Conservation (phyloP, 2,113 vertebrate species). For the Callionymus lyra region DNA sequence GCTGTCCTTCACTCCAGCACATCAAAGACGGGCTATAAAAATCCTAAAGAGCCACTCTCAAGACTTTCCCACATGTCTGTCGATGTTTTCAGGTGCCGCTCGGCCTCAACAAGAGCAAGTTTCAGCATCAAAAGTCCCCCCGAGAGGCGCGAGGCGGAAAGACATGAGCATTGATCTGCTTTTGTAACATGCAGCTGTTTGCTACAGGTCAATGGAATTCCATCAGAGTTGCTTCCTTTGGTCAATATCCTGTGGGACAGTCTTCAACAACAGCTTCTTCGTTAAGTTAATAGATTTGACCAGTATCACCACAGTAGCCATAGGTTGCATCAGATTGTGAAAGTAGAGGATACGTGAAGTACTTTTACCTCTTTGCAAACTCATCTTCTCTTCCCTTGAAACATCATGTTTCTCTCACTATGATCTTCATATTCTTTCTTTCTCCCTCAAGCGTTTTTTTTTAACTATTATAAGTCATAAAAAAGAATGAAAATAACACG, state of each 20-base stretch:
- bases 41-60: slow-evolving; percentile 21
- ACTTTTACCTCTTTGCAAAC: too few species aligned
- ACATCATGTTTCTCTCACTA: too few species aligned
- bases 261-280: slow-evolving; percentile 29
- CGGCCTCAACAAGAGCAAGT: slow-evolving; percentile 23
- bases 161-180: slow-evolving; percentile 51
- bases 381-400: too few species aligned
- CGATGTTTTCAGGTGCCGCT: slow-evolving; percentile 20
- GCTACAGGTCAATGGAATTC: slow-evolving; percentile 56
- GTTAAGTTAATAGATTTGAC: slow-evolving; percentile 14
- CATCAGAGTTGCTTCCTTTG: slow-evolving; percentile 41
- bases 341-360: slow-evolving; percentile 9
- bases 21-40: slow-evolving; percentile 29
- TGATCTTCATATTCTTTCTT: slow-evolving; percentile 7
- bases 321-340: slow-evolving; percentile 5
- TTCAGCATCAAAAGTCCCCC: slow-evolving; percentile 41
- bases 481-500: too few species aligned
- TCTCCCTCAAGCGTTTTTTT: slow-evolving; percentile 28
- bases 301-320: neutral
- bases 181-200: slow-evolving; percentile 47
- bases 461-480: too few species aligned
- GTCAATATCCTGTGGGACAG: slow-evolving; percentile 51
- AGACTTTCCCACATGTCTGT: slow-evolving; percentile 28
- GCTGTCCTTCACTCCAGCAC: slow-evolving; percentile 18
- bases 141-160: slow-evolving; percentile 25